Base-by-base conservation (phyloP, 2,797 vertebrate genomes). In the Crypturellus tataupa region DNA sequence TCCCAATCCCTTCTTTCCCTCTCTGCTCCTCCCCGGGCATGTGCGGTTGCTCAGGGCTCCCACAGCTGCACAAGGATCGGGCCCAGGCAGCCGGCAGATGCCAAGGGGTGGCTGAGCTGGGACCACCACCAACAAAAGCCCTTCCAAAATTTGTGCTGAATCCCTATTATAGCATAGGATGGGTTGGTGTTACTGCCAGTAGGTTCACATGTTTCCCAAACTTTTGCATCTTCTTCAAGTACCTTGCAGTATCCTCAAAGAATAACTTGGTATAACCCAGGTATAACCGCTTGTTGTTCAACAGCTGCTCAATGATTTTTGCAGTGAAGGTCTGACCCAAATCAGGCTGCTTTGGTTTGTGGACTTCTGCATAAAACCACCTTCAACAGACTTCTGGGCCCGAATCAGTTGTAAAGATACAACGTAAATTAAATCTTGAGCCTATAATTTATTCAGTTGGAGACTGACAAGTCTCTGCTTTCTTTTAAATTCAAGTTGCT, bases 71-170 rank as follows among this genome's bases (percentile, higher is more conserved):
- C 24, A 25, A 13, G 49, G 49, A 51, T 51, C 24, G 6, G 24
- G 49, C 53, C 27, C 3, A 14, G 8, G 9, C 24, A 10, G 12
- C 3, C 12, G 10, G 9, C 24, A 10, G 12, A 9, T 21, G 12
- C 12, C 1, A 5, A 73, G 39, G 10, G n/a, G 49, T 0, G 0
- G n/a, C 24, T 51, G 63, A 71, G 68, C 8, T 24, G 15, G 1
- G 2, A 33, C 18, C 31, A 10, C 2, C 24, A 42, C 3, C 0
- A 23, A 51, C 37, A 35, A 3, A 20, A 12, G 8, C 3, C 3
- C 13, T 72, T 62, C 20, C 20, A 67, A 70, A 59, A 53, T 33
- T 31, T n/a, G 19, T 8, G 16, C n/a, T 49, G 17, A 70, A 46
- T 21, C 21, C 46, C 39, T 24, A n/a, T 19, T 35, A 40, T 0